Conservation (phyloP, 2,888 invertebrate species). For the Ernsta delagoae region DNA sequence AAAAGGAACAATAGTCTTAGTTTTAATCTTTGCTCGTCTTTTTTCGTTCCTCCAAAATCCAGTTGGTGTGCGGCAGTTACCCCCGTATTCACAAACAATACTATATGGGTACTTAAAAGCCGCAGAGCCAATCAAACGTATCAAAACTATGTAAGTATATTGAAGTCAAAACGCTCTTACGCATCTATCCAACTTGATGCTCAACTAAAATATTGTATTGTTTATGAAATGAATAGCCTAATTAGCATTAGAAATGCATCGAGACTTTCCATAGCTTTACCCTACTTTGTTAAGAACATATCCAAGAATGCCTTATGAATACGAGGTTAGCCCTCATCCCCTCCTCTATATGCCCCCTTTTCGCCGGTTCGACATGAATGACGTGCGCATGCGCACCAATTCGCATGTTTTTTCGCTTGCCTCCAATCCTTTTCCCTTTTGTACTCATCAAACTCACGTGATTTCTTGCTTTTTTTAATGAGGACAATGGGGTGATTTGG, state of each 20-base stretch:
- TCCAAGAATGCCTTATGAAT: too few species aligned
- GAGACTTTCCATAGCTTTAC: too few species aligned
- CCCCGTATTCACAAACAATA: slow-evolving; percentile 31
- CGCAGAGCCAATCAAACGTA: too few species aligned
- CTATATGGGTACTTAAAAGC: too few species aligned
- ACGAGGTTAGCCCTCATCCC: slow-evolving; percentile 32
- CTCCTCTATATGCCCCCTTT: slow-evolving; percentile 46
- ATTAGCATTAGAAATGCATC: too few species aligned
- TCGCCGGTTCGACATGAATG: slow-evolving; percentile 55
- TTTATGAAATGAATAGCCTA: too few species aligned
- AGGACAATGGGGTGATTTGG: too few species aligned
- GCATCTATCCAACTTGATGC: too few species aligned
- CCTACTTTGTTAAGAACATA: too few species aligned
- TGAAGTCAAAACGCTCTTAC: too few species aligned
- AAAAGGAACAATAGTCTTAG: slow-evolving; percentile 82
- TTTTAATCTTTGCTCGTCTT: slow-evolving; percentile 73
- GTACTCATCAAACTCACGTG: slow-evolving; percentile 3
- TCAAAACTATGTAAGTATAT: too few species aligned
- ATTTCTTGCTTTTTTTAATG: not conserved
- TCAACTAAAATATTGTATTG: too few species aligned
- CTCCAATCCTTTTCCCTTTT: slow-evolving; percentile 5
- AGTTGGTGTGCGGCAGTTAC: slow-evolving; percentile 63
- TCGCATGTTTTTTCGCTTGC: slow-evolving; percentile 57
- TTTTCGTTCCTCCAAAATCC: slow-evolving; percentile 64
- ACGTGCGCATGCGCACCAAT: slow-evolving; percentile 60